These are phyloP conservation scores for Trinorchestia longiramus DNA, from an alignment of 1,140 invertebrate species.

Conservation along the genomic window DNA sequence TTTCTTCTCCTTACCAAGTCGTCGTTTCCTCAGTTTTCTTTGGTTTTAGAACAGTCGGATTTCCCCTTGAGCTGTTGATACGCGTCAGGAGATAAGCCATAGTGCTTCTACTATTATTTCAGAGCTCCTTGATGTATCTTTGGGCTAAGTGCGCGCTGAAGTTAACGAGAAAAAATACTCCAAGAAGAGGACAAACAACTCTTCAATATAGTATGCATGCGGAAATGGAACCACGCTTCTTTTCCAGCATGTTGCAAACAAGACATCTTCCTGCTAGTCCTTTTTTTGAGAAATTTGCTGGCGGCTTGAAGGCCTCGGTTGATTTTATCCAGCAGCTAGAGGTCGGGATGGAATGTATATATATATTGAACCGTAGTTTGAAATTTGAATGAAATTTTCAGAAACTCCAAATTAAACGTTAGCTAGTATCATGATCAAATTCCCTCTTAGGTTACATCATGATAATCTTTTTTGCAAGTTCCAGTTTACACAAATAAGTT, in stretches of 20 bases:
- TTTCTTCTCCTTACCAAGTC: background rate
- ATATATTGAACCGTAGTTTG: background rate
- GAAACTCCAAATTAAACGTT: background rate
- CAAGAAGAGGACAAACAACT: background rate
- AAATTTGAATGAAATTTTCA: background rate
- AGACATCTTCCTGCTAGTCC: background rate
- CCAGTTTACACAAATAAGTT: background rate
- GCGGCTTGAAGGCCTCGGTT: background rate
- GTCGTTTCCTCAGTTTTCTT: background rate
- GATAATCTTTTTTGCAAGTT: background rate
- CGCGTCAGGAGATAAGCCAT: background rate
- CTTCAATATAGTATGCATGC: background rate
- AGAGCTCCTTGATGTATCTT: background rate
- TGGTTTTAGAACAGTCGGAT: background rate
- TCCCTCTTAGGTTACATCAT: background rate
- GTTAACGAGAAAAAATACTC: conserved; percentile 24
- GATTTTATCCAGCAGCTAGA: background rate
- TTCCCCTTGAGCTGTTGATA: conserved; percentile 20
- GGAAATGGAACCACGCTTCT: background rate
- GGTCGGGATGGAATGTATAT: background rate
- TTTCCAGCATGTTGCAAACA: background rate
- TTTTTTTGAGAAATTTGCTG: background rate
- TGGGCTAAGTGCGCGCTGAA: background rate
- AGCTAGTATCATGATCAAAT: background rate
- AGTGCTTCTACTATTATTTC: background rate